A percentile compares a stretch with the other conserved stretches of the same genome.
Evolutionary conservation across 2,888 invertebrate genomes (phyloP).

Genomic region (Bellardia bayeri): DNA sequence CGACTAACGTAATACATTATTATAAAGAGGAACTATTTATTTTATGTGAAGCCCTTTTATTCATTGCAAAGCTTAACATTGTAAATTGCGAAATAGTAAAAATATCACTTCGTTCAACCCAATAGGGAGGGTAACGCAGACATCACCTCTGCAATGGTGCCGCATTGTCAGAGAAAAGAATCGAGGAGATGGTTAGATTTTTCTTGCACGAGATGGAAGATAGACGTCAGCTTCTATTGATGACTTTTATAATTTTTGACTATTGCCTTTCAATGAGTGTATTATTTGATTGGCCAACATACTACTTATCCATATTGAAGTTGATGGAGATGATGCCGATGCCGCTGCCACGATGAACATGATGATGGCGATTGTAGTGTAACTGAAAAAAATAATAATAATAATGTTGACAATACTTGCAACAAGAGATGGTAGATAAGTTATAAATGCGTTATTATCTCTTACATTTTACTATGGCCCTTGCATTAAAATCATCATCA

Average conservation of each 20-base stretch:
- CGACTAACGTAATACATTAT: too few relatives aligned
- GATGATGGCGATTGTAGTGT: conserved; percentile 13
- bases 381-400: conserved; percentile 31
- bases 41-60: too few relatives aligned
- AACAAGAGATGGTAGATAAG: conserved; percentile 47
- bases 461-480: conserved; percentile 41
- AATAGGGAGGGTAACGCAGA: too few relatives aligned
- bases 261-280: conserved; percentile 46
- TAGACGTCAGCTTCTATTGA: too few relatives aligned
- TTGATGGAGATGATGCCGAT: conserved; percentile 31
- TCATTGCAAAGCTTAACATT: too few relatives aligned
- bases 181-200: too few relatives aligned
- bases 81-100: too few relatives aligned
- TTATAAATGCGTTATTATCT: conserved; percentile 65
- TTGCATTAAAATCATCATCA: conserved; percentile 41
- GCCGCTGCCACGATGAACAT: conserved; percentile 5
- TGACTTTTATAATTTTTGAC: background rate
- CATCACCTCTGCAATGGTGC: too few relatives aligned
- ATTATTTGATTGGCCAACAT: conserved; percentile 44
- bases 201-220: too few relatives aligned
- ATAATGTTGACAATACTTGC: conserved; percentile 57
- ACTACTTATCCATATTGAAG: conserved; percentile 31
- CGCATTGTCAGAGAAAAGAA: too few relatives aligned
- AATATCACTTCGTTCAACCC: too few relatives aligned
- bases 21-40: too few relatives aligned